These are phyloP conservation scores for Thalassaphorura encarpata DNA, from an alignment of 1,140 invertebrate species.

Conservation along the genomic window DNA sequence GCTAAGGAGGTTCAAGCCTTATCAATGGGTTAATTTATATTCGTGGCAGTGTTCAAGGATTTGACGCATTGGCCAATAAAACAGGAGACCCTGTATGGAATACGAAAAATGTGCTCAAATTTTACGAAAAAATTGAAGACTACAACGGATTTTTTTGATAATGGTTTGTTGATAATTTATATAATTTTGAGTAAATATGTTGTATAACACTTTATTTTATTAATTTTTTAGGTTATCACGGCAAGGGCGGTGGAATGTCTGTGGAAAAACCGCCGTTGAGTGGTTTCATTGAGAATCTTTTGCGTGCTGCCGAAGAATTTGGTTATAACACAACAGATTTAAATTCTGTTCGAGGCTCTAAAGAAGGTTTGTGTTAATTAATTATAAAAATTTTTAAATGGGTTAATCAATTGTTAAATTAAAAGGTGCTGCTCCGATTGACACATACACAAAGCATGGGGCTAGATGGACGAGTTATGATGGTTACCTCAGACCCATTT, in stretches of 20 bases:
- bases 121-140: constrained; percentile 20
- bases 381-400: background rate
- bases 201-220: background rate
- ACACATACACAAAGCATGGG: constrained; percentile 4
- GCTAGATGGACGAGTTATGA: constrained; percentile 2
- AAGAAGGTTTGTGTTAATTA: constrained; percentile 1
- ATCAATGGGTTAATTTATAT: constrained; percentile 27
- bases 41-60: constrained; percentile 26
- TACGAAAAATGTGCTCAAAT: constrained; percentile 16
- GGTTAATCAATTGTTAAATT: background rate
- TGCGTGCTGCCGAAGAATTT: constrained; percentile 10
- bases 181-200: background rate
- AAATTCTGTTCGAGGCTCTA: constrained; percentile 8
- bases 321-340: constrained; percentile 14
- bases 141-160: constrained; percentile 23
- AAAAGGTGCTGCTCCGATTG: constrained; percentile 7
- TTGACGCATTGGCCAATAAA: constrained; percentile 15
- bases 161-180: no score
- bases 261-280: constrained; percentile 1
- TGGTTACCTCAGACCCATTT: background rate
- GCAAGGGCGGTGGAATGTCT: constrained; percentile 4
- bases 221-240: constrained; percentile 2
- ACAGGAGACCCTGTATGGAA: constrained; percentile 21
- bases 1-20: constrained; percentile 12
- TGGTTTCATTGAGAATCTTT: constrained; percentile 6